Conservation (phyloP, 1,140 invertebrate species). For the Bombus sylvicola region DNA sequence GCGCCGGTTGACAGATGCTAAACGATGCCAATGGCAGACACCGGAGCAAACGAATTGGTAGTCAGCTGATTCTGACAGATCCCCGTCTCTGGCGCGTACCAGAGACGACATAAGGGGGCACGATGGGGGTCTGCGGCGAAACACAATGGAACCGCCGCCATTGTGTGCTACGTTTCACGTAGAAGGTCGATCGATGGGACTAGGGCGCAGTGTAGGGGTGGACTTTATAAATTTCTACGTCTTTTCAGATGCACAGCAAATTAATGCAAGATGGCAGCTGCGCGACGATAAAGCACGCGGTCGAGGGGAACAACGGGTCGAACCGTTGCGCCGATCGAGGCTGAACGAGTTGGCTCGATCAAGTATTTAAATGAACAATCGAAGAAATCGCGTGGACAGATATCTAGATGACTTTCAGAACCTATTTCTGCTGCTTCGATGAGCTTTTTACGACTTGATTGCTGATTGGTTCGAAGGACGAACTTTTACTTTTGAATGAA, state of each 20-base stretch:
- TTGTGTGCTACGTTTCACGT: slow-evolving; percentile 47
- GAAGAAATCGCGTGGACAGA: neutral
- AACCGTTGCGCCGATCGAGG: too few species aligned
- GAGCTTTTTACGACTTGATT: neutral
- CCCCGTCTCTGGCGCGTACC: slow-evolving; percentile 23
- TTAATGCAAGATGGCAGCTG: slow-evolving; percentile 61
- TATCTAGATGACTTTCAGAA: neutral
- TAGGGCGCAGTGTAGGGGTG: neutral
- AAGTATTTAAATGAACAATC: slow-evolving; percentile 6
- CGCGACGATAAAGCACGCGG: slow-evolving; percentile 39
- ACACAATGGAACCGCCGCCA: slow-evolving; percentile 54
- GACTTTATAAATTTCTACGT: slow-evolving; percentile 36
- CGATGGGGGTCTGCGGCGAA: slow-evolving; percentile 6
- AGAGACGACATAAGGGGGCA: neutral
- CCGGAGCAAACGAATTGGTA: slow-evolving; percentile 57
- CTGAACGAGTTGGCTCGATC: neutral
- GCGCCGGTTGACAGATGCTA: slow-evolving; percentile 57
- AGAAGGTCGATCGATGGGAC: slow-evolving; percentile 51
- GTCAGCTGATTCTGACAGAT: slow-evolving; percentile 71
- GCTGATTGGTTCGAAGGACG: neutral
- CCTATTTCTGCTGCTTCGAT: neutral
- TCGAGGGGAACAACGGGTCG: neutral
- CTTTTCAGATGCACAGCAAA: slow-evolving; percentile 58
- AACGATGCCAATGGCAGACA: slow-evolving; percentile 15
- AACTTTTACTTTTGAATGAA: neutral